Base-by-base conservation (phyloP, 1,140 invertebrate genomes). In the Heliconius congener region DNA sequence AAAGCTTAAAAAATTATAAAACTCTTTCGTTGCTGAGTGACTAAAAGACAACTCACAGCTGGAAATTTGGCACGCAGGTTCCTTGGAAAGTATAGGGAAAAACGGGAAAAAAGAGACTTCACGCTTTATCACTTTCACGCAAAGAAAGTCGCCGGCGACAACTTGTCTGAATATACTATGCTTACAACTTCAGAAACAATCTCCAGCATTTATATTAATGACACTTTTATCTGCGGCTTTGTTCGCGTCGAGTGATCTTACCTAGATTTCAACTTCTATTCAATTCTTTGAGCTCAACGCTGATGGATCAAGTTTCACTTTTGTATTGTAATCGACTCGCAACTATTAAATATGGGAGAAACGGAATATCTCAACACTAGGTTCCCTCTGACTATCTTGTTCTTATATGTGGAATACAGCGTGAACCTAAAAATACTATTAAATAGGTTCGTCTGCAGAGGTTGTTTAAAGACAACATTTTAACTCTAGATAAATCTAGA, bases 181-280 rank as follows among this genome's bases (percentile, higher is more conserved):
- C 23, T 66, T 66, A 60, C 27, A 30, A 66, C 27, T 30, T 66
- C n/a, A 66, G 60, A 30, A 66, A 66, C 60, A 66, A 66, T 30
- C n/a, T 66, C 23, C 23, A 66, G 60, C 60, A 30, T 66, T 66
- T 66, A 66, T 66, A 30, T 66, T 30, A 66, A 27, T 66, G 23
- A 66, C 60, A 27, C 23, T 66, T 66, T 66, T 66, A 66, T 66
- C 60, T 66, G 60, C 23, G 60, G 60, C 60, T 66, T 66, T 66
- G 60, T 66, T 66, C 60, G 27, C 60, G 60, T 66, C 27, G 27
- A 66, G 60, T 66, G n/a, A 23, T 66, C 60, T 66, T 66, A 66
- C 60, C 60, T 66, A 66, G 23, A 66, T 66, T 66, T 66, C 60
- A 66, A 30, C 60, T 30, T 60, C 23, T 66, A 66, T 66, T 66